Conservation (phyloP, 2,797 vertebrate genomes). For the Microctenopoma lineatum region DNA sequence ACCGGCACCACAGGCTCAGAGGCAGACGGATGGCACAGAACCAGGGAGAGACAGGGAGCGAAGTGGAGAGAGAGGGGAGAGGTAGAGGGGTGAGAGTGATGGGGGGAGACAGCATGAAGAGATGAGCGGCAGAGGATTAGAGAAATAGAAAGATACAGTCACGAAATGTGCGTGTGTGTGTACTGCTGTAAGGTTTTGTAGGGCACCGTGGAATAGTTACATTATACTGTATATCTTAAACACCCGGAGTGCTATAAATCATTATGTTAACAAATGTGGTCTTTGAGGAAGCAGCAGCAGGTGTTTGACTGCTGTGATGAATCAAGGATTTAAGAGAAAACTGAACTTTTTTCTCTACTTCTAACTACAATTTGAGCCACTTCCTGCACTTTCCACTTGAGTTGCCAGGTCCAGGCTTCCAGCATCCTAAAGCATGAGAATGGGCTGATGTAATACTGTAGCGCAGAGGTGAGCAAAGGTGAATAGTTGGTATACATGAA, state of each 20-base stretch:
- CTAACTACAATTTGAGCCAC: constrained; percentile 6
- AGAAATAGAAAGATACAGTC: constrained; percentile 23
- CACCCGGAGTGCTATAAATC: constrained; percentile 53
- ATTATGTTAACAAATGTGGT: constrained; percentile 36
- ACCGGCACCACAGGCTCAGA: constrained; percentile 74
- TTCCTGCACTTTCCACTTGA: background rate
- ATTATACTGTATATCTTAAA: constrained; percentile 36
- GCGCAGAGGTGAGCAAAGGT: background rate
- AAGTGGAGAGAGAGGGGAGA: constrained; percentile 8
- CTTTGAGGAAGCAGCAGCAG: constrained; percentile 31
- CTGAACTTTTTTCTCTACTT: constrained; percentile 25
- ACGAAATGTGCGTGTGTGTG: constrained; percentile 1
- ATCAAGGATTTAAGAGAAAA: constrained; percentile 39
- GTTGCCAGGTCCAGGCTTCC: background rate
- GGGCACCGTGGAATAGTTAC: constrained; percentile 20
- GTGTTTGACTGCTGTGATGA: constrained; percentile 37
- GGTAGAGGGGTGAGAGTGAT: constrained; percentile 11
- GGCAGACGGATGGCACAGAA: constrained; percentile 74
- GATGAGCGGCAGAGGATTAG: background rate
- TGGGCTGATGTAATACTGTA: background rate
- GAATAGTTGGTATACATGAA: background rate
- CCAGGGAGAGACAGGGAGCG: constrained; percentile 10
- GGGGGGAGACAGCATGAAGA: background rate
- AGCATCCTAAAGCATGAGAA: background rate
- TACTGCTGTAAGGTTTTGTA: constrained; percentile 1